These are phyloP conservation scores for Stegodyphus mimosarum DNA, from an alignment of 1,140 invertebrate species.

Conservation along the genomic window DNA sequence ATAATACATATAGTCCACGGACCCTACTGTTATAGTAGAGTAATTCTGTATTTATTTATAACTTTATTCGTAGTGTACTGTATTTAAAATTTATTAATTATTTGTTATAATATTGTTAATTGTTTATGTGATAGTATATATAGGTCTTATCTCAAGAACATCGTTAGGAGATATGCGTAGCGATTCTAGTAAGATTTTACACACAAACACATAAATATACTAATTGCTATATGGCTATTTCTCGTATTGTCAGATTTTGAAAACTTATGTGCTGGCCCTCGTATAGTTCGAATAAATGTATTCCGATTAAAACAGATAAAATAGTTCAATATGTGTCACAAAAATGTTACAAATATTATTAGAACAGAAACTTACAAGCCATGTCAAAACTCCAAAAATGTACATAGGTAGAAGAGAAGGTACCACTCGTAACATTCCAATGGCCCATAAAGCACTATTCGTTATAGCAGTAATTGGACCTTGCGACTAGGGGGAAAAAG, in stretches of 20 bases:
- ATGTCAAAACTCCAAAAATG: conserved; percentile 40
- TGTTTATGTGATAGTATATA: too few species aligned
- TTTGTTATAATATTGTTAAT: too few species aligned
- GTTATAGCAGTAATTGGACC: conserved; percentile 2
- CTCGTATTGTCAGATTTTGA: too few species aligned
- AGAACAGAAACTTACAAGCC: conserved; percentile 35
- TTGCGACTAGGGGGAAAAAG: neutral
- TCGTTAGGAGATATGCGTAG: too few species aligned
- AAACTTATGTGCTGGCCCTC: too few species aligned
- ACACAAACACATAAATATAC: neutral
- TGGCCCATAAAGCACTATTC: conserved; percentile 28
- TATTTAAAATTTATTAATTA: too few species aligned
- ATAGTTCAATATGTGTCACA: neutral
- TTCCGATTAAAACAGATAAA: neutral
- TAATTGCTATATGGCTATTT: too few species aligned
- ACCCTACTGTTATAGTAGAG: too few species aligned
- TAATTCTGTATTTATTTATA: too few species aligned
- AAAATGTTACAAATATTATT: neutral
- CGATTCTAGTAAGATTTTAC: neutral
- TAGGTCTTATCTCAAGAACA: too few species aligned
- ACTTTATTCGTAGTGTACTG: too few species aligned
- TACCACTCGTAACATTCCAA: conserved; percentile 31
- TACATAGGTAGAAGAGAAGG: conserved; percentile 47
- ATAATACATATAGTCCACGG: too few species aligned
- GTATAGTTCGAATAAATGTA: neutral